phyloP scores from a whole-genome alignment of 2,113 vertebrate species.

The Brachyhypopomus gauderio region DNA sequence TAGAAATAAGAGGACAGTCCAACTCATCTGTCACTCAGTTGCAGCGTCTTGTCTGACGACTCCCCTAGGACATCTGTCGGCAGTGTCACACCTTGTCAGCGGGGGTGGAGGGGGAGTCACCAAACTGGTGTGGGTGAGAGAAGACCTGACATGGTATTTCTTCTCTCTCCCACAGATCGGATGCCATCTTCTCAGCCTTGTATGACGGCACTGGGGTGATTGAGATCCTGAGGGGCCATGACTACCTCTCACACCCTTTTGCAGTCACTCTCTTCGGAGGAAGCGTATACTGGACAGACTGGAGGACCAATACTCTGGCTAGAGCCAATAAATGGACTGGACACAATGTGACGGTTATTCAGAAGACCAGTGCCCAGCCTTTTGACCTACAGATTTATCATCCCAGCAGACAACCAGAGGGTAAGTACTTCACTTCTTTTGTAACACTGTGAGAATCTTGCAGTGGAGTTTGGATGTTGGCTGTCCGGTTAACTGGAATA shows the following conservation, averaged over 20 bases:
- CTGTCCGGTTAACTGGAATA: background rate
- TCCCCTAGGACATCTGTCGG: slow-evolving; percentile 27
- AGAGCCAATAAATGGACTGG: slow-evolving; percentile 99
- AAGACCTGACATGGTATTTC: slow-evolving; percentile 27
- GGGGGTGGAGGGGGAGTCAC: background rate
- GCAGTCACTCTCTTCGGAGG: slow-evolving; percentile 95
- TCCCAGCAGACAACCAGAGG: slow-evolving; percentile 95
- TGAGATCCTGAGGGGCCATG: slow-evolving; percentile 93
- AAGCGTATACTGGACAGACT: slow-evolving; percentile 97
- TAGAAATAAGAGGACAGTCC: background rate
- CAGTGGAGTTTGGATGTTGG: background rate
- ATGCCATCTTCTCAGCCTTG: slow-evolving; percentile 96
- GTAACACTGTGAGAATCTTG: background rate
- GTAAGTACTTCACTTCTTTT: slow-evolving; percentile 66
- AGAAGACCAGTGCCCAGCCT: slow-evolving; percentile 97
- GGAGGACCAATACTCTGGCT: slow-evolving; percentile 96
- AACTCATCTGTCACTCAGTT: slow-evolving; percentile 35
- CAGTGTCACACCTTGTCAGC: slow-evolving; percentile 15
- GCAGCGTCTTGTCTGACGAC: slow-evolving; percentile 15
- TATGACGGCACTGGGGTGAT: slow-evolving; percentile 93
- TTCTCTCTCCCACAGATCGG: slow-evolving; percentile 81
- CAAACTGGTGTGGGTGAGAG: slow-evolving; percentile 11
- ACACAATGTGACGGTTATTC: slow-evolving; percentile 94
- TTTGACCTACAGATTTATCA: slow-evolving; percentile 98
- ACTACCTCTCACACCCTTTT: slow-evolving; percentile 97